Percentiles rank a stretch among this genome's conserved stretches.
Conservation (phyloP, 1,140 invertebrate genomes). For the Megathymus violae region DNA sequence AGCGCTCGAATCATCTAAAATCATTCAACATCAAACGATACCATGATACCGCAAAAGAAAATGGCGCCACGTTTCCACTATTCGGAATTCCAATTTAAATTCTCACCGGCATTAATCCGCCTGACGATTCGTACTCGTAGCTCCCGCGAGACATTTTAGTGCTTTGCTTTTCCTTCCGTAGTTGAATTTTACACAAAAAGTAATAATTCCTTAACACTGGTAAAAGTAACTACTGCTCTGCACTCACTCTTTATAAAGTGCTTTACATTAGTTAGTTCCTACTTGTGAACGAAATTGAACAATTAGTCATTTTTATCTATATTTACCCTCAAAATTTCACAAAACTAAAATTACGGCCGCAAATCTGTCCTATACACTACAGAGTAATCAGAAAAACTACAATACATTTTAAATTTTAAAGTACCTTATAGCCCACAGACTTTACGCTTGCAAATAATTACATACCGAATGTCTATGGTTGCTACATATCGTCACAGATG, state of each 20-base stretch:
- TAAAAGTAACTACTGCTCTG: too few species aligned
- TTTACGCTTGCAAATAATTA: too few species aligned
- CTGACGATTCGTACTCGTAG: constrained; percentile 79
- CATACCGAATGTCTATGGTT: too few species aligned
- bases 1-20: constrained; percentile 93
- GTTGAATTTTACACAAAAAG: not conserved
- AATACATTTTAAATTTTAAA: too few species aligned
- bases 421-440: too few species aligned
- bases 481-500: too few species aligned
- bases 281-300: too few species aligned
- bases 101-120: constrained; percentile 80
- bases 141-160: constrained; percentile 71
- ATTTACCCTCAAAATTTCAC: too few species aligned
- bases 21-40: constrained; percentile 12
- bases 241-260: not conserved
- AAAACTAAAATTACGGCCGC: too few species aligned
- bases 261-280: not conserved
- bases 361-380: too few species aligned
- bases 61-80: constrained; percentile 11
- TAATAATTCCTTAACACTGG: not conserved
- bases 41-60: constrained; percentile 17
- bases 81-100: not conserved
- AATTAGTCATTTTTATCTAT: too few species aligned
- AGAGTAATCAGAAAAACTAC: too few species aligned
- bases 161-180: not conserved